Percentiles rank a stretch among this genome's conserved stretches.
phyloP scores from a whole-genome alignment of 2,888 invertebrate species.

The Thecocarcelia acutangulata region DNA sequence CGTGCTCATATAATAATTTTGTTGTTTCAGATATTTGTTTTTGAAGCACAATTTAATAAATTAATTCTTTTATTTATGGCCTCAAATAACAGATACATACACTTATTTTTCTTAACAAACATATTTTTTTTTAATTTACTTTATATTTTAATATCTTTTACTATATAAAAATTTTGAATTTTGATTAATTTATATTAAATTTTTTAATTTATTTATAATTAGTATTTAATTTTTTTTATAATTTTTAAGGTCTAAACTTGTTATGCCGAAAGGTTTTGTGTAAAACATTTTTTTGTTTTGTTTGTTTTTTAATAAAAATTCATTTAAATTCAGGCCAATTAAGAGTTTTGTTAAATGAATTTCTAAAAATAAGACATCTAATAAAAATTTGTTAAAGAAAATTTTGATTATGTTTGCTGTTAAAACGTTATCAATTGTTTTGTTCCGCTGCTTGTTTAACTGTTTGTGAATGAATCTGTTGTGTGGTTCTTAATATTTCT shows the following conservation, averaged over 20 bases:
- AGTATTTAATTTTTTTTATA: slow-evolving; percentile 40
- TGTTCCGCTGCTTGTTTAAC: slow-evolving; percentile 43
- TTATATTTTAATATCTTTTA: slow-evolving; percentile 44
- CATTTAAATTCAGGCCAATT: slow-evolving; percentile 52
- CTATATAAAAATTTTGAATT: slow-evolving; percentile 71
- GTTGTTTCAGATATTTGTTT: slow-evolving; percentile 63
- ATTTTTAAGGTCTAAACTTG: slow-evolving; percentile 62
- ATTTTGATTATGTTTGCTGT: slow-evolving; percentile 68
- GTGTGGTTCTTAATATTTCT: slow-evolving; percentile 42
- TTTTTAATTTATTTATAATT: slow-evolving; percentile 57
- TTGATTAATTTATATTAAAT: slow-evolving; percentile 65
- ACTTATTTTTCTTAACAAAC: slow-evolving; percentile 65
- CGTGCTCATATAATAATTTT: slow-evolving; percentile 75
- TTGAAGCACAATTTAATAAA: slow-evolving; percentile 62
- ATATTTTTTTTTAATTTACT: slow-evolving; percentile 59
- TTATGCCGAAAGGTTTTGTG: slow-evolving; percentile 60
- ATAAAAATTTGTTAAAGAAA: slow-evolving; percentile 42
- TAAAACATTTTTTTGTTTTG: slow-evolving; percentile 55
- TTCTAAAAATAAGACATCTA: not conserved
- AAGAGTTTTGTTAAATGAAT: slow-evolving; percentile 27
- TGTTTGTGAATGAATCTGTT: slow-evolving; percentile 62
- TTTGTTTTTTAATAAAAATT: slow-evolving; percentile 25
- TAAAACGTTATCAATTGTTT: slow-evolving; percentile 15
- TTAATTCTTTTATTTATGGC: slow-evolving; percentile 66
- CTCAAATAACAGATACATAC: slow-evolving; percentile 59